phyloP scores from a whole-genome alignment of 1,140 invertebrate genomes.

The Nautilus pompilius region DNA sequence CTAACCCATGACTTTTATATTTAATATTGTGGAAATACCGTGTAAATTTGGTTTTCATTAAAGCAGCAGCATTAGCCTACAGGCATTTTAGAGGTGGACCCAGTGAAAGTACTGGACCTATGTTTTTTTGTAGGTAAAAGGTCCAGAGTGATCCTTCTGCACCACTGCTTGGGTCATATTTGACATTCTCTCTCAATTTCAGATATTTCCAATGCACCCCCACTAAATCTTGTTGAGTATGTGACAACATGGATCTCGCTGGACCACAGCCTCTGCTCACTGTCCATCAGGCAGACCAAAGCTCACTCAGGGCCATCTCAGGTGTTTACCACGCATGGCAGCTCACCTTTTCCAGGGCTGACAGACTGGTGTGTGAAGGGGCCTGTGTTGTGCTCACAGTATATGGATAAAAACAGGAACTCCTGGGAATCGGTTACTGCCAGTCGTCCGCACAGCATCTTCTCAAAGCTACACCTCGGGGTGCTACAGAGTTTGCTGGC shows the following conservation, averaged over 20 bases:
- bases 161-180: too few species aligned
- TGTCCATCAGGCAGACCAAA: constrained; percentile 35
- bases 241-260: constrained; percentile 42
- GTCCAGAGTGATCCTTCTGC: too few species aligned
- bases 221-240: constrained; percentile 32
- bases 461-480: constrained; percentile 41
- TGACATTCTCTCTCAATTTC: constrained; percentile 9
- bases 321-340: constrained; percentile 40
- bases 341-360: constrained; percentile 36
- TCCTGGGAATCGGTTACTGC: background rate
- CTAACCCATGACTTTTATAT: too few species aligned
- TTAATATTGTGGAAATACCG: too few species aligned
- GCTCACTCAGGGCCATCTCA: background rate
- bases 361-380: constrained; percentile 45
- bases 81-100: too few species aligned
- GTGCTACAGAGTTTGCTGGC: constrained; percentile 39
- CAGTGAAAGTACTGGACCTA: too few species aligned
- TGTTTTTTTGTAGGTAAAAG: too few species aligned
- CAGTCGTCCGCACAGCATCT: constrained; percentile 5
- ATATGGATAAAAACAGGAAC: constrained; percentile 9
- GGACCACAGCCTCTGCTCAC: constrained; percentile 43
- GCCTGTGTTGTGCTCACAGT: constrained; percentile 15
- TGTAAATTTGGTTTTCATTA: too few species aligned
- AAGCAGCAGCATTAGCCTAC: too few species aligned
- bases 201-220: constrained; percentile 33